Conservation (phyloP, 2,888 invertebrate genomes). For the Lepidocyrtoides sp. region DNA sequence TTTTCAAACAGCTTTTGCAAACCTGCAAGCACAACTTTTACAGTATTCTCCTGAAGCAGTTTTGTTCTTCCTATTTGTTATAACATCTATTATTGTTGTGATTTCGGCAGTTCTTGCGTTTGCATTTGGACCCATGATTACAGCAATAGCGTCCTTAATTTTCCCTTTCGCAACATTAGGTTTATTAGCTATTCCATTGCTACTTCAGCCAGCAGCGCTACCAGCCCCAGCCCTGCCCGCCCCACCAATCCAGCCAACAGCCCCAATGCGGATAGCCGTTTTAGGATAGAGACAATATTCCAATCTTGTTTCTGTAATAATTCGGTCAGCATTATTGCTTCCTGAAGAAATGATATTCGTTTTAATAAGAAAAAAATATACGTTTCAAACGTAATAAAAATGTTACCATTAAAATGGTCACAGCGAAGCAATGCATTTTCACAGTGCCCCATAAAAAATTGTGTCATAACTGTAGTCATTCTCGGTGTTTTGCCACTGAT, state of each 20-base stretch:
- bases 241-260: no score
- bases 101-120: constrained; percentile 57
- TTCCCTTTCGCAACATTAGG: constrained; percentile 77
- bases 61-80: constrained; percentile 31
- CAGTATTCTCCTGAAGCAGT: constrained; percentile 4
- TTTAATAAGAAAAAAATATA: neutral
- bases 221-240: neutral
- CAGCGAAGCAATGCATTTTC: neutral
- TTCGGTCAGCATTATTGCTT: neutral
- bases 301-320: neutral
- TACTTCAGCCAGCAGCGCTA: neutral
- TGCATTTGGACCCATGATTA: constrained; percentile 69
- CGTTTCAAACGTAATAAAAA: neutral
- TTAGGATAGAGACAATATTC: neutral
- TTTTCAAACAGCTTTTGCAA: constrained; percentile 2
- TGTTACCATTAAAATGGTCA: neutral
- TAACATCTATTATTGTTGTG: constrained; percentile 38
- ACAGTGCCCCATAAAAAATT: neutral
- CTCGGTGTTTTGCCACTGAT: constrained; percentile 11
- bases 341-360: neutral
- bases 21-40: constrained; percentile 35
- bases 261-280: neutral
- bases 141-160: constrained; percentile 50
- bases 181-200: constrained; percentile 62
- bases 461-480: constrained; percentile 42